These are phyloP conservation scores for Lycodopsis pacificus DNA, from an alignment of 2,797 vertebrate species.

Conservation along the genomic window DNA sequence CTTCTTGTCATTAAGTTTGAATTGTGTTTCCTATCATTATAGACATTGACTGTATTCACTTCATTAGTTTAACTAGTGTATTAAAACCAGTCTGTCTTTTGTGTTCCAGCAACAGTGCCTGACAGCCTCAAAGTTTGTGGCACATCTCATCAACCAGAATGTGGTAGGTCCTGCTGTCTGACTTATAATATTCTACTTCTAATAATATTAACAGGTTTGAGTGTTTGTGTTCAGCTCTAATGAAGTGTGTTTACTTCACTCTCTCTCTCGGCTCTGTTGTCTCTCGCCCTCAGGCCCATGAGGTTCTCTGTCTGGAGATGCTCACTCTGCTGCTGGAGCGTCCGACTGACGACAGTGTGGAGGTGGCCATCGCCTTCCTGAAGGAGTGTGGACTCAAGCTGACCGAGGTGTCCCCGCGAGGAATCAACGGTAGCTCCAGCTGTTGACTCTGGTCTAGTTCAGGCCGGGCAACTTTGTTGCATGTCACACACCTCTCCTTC, in stretches of 20 bases:
- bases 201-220: background rate
- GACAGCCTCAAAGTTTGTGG: conserved; percentile 97
- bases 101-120: conserved; percentile 94
- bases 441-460: no score
- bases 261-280: background rate
- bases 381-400: conserved; percentile 98
- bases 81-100: conserved; percentile 17
- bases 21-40: background rate
- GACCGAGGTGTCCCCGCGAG: conserved; percentile 95
- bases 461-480: no score
- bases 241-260: background rate
- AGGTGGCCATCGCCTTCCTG: conserved; percentile 96
- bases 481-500: no score
- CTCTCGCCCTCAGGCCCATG: conserved; percentile 88
- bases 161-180: conserved; percentile 86
- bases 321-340: conserved; percentile 95
- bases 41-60: background rate
- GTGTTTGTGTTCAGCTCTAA: background rate
- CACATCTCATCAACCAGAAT: conserved; percentile 99
- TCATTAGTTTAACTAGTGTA: background rate
- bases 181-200: background rate
- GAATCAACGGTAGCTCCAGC: conserved; percentile 89
- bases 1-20: background rate
- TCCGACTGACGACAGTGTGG: conserved; percentile 97
- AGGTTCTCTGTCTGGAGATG: conserved; percentile 97